phyloP scores from a whole-genome alignment of 2,797 vertebrate species.

The Galaxias olidus region DNA sequence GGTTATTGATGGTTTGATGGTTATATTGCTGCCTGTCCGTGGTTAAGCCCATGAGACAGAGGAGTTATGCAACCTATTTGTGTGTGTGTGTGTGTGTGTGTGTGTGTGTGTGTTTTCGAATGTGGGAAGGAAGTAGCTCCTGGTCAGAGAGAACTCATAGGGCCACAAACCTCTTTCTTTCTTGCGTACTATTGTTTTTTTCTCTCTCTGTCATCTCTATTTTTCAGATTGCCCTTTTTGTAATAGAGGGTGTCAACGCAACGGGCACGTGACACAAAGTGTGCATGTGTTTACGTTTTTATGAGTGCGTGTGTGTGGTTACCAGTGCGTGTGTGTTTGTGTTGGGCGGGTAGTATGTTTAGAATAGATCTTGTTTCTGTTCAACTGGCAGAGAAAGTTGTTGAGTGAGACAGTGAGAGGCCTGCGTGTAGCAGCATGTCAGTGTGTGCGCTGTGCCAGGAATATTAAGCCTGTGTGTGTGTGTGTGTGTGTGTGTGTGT shows the following conservation, averaged over 20 bases:
- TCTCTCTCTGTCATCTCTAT: conserved; percentile 18
- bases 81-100: conserved; percentile 32
- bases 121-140: conserved; percentile 56
- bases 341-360: conserved; percentile 27
- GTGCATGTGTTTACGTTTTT: conserved; percentile 14
- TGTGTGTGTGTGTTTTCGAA: conserved; percentile 53
- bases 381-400: conserved; percentile 68
- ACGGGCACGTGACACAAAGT: conserved; percentile 18
- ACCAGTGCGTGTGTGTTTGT: conserved; percentile 26
- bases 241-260: conserved; percentile 42
- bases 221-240: conserved; percentile 40
- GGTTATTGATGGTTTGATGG: too few species aligned
- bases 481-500: conserved; percentile 1
- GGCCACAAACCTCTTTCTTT: conserved; percentile 14
- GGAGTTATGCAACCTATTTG: too few species aligned
- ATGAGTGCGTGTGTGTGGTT: conserved; percentile 37
- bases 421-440: conserved; percentile 63
- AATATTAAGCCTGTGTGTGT: conserved; percentile 37
- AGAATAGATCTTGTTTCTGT: conserved; percentile 46
- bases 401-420: conserved; percentile 56
- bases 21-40: too few species aligned
- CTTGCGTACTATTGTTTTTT: neutral
- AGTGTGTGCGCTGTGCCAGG: conserved; percentile 31
- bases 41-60: too few species aligned
- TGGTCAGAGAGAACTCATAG: conserved; percentile 49